Evolutionary conservation across 2,797 vertebrate genomes (phyloP).

Genomic region (Pagetopsis macropterus): DNA sequence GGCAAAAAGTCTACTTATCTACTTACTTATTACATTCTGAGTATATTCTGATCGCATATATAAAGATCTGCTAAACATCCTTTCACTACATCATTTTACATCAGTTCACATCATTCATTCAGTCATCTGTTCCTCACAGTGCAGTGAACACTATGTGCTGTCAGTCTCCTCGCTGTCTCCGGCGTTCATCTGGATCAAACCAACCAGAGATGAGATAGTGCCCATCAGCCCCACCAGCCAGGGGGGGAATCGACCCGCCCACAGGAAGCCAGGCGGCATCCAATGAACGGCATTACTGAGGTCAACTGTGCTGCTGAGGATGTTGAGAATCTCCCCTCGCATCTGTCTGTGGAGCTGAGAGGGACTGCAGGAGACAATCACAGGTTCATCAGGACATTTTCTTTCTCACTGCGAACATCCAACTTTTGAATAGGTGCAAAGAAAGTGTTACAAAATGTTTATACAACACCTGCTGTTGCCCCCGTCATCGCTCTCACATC

Average conservation of each 20-base stretch:
- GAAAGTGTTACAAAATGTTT: not conserved
- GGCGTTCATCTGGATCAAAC: conserved; percentile 83
- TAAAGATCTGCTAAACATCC: not conserved
- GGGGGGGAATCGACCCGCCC: conserved; percentile 89
- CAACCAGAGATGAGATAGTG: conserved; percentile 90
- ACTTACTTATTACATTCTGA: not conserved
- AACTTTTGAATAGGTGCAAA: not conserved
- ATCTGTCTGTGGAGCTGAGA: conserved; percentile 71
- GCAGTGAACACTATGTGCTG: conserved; percentile 18
- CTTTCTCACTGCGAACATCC: not conserved
- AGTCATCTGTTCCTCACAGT: conserved; percentile 12
- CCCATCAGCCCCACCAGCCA: conserved; percentile 96
- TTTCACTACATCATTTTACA: conserved; percentile 5
- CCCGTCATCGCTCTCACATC: conserved; percentile 18
- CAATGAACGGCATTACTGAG: conserved; percentile 93
- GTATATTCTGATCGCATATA: not conserved
- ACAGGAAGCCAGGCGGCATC: conserved; percentile 92
- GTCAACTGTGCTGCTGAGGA: conserved; percentile 86
- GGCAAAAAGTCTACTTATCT: not conserved
- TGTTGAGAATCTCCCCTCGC: conserved; percentile 81
- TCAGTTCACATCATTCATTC: not conserved
- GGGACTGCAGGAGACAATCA: conserved; percentile 36
- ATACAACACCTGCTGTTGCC: conserved; percentile 68
- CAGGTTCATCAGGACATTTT: not conserved
- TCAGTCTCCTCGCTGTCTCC: conserved; percentile 39